Evolutionary conservation across 2,888 invertebrate genomes (phyloP), one percentile per base, ranked within the genome.

Genomic region (Caenorhabditis japonica): DNA sequence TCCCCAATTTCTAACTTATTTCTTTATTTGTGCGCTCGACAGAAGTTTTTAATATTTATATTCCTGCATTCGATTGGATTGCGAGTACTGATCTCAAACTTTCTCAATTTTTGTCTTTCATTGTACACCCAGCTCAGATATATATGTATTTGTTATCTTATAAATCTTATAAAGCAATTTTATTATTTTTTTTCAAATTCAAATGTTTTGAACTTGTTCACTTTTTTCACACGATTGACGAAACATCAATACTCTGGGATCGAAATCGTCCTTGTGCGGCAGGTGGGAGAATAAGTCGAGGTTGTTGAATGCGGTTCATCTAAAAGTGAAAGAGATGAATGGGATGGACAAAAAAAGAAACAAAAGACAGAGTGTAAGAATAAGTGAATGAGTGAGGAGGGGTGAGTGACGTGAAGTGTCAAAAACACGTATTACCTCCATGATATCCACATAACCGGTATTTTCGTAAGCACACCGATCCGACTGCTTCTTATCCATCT

Each of bases 391-490:
- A n/a, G n/a, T n/a, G n/a, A n/a, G n/a, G n/a, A n/a, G n/a, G n/a
- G n/a, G n/a, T n/a, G n/a, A n/a, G n/a, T n/a, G n/a, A n/a, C n/a
- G n/a, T n/a, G n/a, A 39, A 39, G 52, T 72, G 64, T 21, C 43
- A 59, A 59, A 53, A 55, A 52, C 41, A 53, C 44, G 27, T 59
- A n/a, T n/a, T n/a, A 76, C 79, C 60, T 76, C 69, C 10, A 76
- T 72, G 41, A 76, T 58, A 47, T 66, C 68, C 15, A 52, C 21
- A 53, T 53, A 61, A 43, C 68, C 68, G 27, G 74, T 64, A 58
- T 79, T 76, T 43, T 79, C 79, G 55, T 79, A 79, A 30, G 79
- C 75, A 55, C 61, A 76, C 33, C 64, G 52, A 49, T 76, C 76
- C 8, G 76, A 75, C 8, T 34, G 52, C 53, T 76, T 62, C 17